Conservation (phyloP, 2,888 invertebrate genomes). For the Dasysyrphus tricinctus region DNA sequence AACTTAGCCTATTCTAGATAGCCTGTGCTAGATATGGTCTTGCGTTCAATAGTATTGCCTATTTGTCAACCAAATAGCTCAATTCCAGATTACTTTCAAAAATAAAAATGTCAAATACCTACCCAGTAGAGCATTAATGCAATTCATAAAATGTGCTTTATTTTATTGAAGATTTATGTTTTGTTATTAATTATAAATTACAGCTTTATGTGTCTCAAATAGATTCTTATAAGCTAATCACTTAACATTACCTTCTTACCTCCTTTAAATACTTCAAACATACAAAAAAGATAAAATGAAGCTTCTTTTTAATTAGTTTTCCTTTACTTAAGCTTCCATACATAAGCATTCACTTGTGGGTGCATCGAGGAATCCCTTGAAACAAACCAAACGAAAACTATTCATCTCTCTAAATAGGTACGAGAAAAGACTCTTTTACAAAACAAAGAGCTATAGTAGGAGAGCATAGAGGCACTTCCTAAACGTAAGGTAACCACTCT, state of each 20-base stretch:
- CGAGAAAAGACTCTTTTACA: slow-evolving; percentile 8
- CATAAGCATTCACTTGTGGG: slow-evolving; percentile 37
- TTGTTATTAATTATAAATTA: neutral
- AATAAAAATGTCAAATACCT: no score
- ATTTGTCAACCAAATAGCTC: no score
- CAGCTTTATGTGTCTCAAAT: neutral
- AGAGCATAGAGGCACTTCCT: neutral
- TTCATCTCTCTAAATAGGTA: slow-evolving; percentile 30
- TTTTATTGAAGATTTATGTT: neutral
- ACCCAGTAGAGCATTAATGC: no score
- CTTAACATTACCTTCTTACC: neutral
- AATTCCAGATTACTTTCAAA: no score
- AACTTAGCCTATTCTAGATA: no score
- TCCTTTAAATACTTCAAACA: neutral
- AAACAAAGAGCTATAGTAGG: slow-evolving; percentile 4
- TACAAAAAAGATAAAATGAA: slow-evolving; percentile 29
- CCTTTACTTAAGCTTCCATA: slow-evolving; percentile 24
- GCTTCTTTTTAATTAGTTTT: slow-evolving; percentile 63
- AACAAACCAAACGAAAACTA: slow-evolving; percentile 59
- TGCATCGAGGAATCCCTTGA: slow-evolving; percentile 28
- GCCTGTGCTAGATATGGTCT: no score
- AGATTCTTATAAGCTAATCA: neutral
- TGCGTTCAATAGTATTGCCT: no score
- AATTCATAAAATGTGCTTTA: no score
- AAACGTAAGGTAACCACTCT: slow-evolving; percentile 12